phyloP scores from a whole-genome alignment of 2,888 invertebrate species.

The Drosophila greeni region DNA sequence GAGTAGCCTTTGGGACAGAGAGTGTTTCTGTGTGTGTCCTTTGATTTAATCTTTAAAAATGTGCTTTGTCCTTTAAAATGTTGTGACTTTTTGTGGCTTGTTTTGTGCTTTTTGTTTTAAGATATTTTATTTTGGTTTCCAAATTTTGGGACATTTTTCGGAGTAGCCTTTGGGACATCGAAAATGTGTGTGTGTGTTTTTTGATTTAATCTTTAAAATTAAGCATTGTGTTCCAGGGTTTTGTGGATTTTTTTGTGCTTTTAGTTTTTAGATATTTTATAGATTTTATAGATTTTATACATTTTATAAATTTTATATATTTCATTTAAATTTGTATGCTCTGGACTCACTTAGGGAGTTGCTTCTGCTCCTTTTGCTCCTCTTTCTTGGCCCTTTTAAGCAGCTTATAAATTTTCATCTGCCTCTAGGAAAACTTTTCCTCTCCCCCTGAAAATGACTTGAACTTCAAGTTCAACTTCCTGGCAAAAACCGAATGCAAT shows the following conservation, averaged over 20 bases:
- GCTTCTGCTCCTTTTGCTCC: neutral
- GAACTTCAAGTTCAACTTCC: constrained; percentile 12
- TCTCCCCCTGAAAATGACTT: neutral
- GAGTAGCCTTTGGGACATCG: constrained; percentile 1
- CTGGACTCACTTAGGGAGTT: neutral
- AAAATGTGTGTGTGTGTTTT: neutral
- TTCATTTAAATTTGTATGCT: constrained; percentile 15
- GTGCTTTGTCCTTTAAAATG: neutral
- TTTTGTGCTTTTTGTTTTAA: too few relatives aligned
- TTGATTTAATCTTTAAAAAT: constrained; percentile 9
- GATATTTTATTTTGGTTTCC: too few relatives aligned
- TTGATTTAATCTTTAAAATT: constrained; percentile 9
- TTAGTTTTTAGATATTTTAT: too few relatives aligned
- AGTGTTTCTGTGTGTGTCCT: neutral
- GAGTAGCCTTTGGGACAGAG: constrained; percentile 1
- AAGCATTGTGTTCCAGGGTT: too few relatives aligned
- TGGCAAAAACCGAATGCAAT: constrained; percentile 6
- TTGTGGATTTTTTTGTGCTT: too few relatives aligned
- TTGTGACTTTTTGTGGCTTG: neutral
- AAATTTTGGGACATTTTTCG: constrained; percentile 7
- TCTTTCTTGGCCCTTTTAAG: constrained; percentile 10
- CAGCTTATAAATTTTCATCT: constrained; percentile 15
- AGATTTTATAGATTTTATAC: too few relatives aligned
- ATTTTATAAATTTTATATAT: too few relatives aligned
- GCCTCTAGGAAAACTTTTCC: constrained; percentile 3